Base-by-base conservation (phyloP, 1,140 invertebrate genomes). In the Cotesia typhae region DNA sequence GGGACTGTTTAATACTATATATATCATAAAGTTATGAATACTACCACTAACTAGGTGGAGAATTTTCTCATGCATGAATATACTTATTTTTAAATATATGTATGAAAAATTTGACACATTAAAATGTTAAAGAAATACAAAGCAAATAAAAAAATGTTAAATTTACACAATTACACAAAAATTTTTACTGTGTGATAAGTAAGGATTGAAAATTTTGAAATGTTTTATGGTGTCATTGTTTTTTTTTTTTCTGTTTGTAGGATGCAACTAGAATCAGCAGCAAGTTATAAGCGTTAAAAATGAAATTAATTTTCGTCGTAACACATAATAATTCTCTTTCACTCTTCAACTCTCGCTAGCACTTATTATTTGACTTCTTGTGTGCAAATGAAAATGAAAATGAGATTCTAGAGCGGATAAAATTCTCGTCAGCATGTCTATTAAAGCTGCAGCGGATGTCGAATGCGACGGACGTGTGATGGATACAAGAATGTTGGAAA, bases 391-490 rank as follows among this genome's bases (percentile, higher is more conserved):
- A 47, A 61, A 55, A 61, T 66, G 28, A 28, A 41, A 7, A 47
- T 10, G 61, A 71, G 63, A 47, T 37, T 36, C n/a, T 59, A 52
- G 14, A 57, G 28, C 53, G 10, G 51, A 57, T 71, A 63, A 47
- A 71, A 65, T 71, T 71, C 70, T 37, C 70, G 35, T 66, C 35
- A 36, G 70, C 61, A 20, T 71, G 61, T 71, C 70, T 71, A 65
- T 71, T 71, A 71, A 71, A 71, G 59, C 35, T 66, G 70, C 51
- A 64, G 61, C 61, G 70, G 66, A 71, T 71, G 70, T 71, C 70
- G 47, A 71, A 66, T 71, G 70, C 70, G 61, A 66, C 52, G 61
- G 38, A 71, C 70, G 70, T 71, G 70, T 35, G 51, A 66, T 59
- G 63, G 61, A 66, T 65, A 65, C 51, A n/a, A 47, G 63, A 71